Base-by-base conservation (phyloP, 2,888 invertebrate species). In the Marronus borbonicus region DNA sequence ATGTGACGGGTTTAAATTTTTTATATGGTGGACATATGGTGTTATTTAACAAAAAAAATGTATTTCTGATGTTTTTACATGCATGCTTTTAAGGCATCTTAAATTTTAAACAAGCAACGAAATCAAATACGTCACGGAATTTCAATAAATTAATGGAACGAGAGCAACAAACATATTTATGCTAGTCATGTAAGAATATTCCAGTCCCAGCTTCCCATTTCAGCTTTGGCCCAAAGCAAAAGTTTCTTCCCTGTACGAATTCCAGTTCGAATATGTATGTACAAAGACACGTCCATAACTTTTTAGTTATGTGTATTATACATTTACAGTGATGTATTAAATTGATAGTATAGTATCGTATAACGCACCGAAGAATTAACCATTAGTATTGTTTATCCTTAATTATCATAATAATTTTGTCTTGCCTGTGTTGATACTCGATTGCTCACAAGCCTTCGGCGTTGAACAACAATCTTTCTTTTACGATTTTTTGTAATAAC, bases 391-490 rank as follows among this genome's bases (percentile, higher is more conserved):
- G 58, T 36, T 36, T 70, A 20, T 72, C 36, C 39, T 24, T 10
- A 50, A 24, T 50, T 28, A 44, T 44, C 44, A 14, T 68, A 50
- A 58, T 58, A 58, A 20, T 50, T 68, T 68, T 50, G 50, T 68
- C 72, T 72, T 72, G 72, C 72, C 72, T 72, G 17, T 10, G 58
- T 72, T n/a, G 72, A 31, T 58, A 72, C 44, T 58, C 49, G 44
- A 66, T 66, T 66, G 49, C 49, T 66, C 44, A 66, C 66, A 24
- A 66, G 66, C 20, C 72, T 72, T n/a, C 72, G 55, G 36, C 72
- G 72, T 58, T 72, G 72, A 28, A 72, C 72, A 52, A 72, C 58
- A 58, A 72, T 72, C 72, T 72, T 72, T 72, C 72, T 58, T 72
- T 72, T 72, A 72, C 72, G 72, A 72, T 58, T 58, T 72, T 72